Conservation (phyloP, 2,888 invertebrate genomes). For the Psococerastis gibbosa region DNA sequence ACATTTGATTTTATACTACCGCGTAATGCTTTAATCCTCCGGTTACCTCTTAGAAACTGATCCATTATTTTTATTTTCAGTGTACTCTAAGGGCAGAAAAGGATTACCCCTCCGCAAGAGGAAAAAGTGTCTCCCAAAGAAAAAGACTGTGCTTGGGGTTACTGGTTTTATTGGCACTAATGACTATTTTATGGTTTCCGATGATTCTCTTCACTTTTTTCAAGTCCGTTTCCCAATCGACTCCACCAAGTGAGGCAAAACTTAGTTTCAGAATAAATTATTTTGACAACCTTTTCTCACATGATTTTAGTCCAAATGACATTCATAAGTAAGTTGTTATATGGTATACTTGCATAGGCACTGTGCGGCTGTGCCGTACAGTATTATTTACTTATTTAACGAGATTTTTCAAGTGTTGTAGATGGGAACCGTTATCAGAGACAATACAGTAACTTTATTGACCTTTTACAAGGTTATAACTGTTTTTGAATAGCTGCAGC, state of each 20-base stretch:
- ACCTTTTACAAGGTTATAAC: no score
- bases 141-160: background rate
- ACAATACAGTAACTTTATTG: no score
- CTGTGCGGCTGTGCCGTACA: no score
- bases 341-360: background rate
- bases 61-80: constrained; percentile 13
- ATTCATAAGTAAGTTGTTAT: background rate
- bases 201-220: constrained; percentile 5
- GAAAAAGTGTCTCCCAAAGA: background rate
- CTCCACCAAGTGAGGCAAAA: constrained; percentile 1
- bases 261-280: background rate
- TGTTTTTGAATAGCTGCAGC: no score
- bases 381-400: no score
- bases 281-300: background rate
- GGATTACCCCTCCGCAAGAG: constrained; percentile 5
- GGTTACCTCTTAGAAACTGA: background rate
- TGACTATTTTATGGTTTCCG: constrained; percentile 8
- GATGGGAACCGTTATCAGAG: no score
- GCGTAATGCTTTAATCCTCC: background rate
- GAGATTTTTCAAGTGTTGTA: no score
- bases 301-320: background rate
- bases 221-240: background rate
- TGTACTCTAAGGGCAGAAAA: background rate
- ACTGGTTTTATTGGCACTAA: background rate
- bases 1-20: background rate